These are phyloP conservation scores for Armadillidium nasatum DNA, from an alignment of 1,140 invertebrate genomes.

Conservation along the genomic window DNA sequence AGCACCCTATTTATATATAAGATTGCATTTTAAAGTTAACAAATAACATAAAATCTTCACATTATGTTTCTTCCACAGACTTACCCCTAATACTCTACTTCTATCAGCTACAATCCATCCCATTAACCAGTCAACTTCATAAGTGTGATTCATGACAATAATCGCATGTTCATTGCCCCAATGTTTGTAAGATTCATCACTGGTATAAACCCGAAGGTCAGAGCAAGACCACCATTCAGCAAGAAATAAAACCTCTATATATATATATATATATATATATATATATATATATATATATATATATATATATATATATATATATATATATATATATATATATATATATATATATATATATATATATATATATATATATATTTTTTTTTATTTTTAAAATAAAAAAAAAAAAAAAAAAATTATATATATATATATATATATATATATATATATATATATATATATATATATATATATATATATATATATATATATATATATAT, in stretches of 20 bases:
- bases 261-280: too few species aligned
- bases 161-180: slow-evolving; percentile 84
- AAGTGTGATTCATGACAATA: slow-evolving; percentile 89
- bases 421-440: slow-evolving; percentile 17
- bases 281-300: neutral
- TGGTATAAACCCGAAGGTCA: slow-evolving; percentile 68
- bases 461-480: slow-evolving; percentile 4
- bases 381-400: too few species aligned
- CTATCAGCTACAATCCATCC: slow-evolving; percentile 82
- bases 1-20: slow-evolving; percentile 61
- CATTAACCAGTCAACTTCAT: slow-evolving; percentile 91
- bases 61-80: slow-evolving; percentile 39
- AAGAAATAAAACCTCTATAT: slow-evolving; percentile 27
- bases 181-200: slow-evolving; percentile 69
- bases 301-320: slow-evolving; percentile 25
- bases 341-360: slow-evolving; percentile 26
- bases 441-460: neutral
- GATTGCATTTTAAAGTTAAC: neutral
- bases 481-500: slow-evolving; percentile 9
- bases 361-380: slow-evolving; percentile 25
- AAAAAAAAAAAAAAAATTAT: slow-evolving; percentile 2
- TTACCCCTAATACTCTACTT: slow-evolving; percentile 69
- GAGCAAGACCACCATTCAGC: slow-evolving; percentile 67
- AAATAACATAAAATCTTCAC: neutral
- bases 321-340: slow-evolving; percentile 27